A percentile compares a stretch with the other conserved stretches of the same genome.
Conservation (phyloP, 2,797 vertebrate genomes). For the Platalea minor region DNA sequence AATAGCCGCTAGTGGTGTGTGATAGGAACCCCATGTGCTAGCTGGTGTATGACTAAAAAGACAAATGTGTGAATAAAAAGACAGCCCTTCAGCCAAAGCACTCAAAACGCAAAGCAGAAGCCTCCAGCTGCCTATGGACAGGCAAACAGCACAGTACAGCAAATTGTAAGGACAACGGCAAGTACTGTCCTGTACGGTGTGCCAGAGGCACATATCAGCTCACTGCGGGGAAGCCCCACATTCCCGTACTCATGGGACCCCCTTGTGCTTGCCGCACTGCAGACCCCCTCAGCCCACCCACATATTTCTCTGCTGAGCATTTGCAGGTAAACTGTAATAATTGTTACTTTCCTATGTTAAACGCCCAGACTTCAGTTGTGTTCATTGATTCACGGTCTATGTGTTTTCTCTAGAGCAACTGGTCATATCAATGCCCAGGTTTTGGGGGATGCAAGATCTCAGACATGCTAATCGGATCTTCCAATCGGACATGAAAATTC, state of each 20-base stretch:
- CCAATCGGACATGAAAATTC: accelerated
- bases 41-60: neutral
- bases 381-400: neutral
- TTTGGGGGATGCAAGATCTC: neutral
- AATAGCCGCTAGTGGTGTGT: neutral
- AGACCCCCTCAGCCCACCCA: neutral
- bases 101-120: neutral
- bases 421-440: neutral
- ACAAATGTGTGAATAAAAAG: neutral
- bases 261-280: neutral
- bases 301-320: neutral
- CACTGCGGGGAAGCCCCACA: neutral
- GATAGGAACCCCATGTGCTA: neutral
- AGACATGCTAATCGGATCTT: neutral
- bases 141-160: neutral
- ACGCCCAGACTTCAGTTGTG: neutral
- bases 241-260: neutral
- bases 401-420: neutral
- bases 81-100: neutral
- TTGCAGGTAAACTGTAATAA: neutral
- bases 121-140: neutral
- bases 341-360: neutral
- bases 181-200: accelerated
- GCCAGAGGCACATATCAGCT: neutral
- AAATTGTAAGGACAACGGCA: neutral